phyloP scores from a whole-genome alignment of 2,113 vertebrate species.

The Nibea albiflora region DNA sequence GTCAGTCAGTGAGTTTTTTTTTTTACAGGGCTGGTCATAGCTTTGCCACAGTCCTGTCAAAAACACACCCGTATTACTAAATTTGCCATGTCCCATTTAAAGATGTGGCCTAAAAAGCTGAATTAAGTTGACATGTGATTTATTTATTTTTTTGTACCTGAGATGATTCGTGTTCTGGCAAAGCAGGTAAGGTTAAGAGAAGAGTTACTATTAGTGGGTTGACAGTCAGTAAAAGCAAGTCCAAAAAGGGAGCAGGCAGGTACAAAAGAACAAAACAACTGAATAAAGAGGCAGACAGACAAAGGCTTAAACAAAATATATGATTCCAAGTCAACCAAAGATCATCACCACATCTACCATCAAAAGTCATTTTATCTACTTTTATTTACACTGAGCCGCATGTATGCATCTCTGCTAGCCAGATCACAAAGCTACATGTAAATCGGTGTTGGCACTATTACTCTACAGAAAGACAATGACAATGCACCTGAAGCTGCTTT shows the following conservation, averaged over 20 bases:
- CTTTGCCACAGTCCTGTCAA: too few species aligned
- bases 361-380: neutral
- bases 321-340: too few species aligned
- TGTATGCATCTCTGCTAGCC: neutral
- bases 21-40: too few species aligned
- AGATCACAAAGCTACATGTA: neutral
- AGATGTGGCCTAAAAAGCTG: neutral
- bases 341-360: neutral
- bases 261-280: neutral
- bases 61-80: too few species aligned
- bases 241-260: neutral
- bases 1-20: too few species aligned
- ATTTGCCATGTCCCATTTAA: neutral
- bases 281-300: neutral
- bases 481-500: neutral
- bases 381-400: too few species aligned
- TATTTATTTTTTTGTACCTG: neutral
- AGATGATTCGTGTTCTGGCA: neutral
- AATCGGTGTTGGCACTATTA: neutral
- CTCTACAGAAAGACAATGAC: neutral
- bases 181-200: neutral
- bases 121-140: neutral
- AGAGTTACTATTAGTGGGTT: too few species aligned
- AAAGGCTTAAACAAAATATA: neutral
- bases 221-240: neutral